Conservation (phyloP, 2,888 invertebrate species). For the Lomographa bimaculata region DNA sequence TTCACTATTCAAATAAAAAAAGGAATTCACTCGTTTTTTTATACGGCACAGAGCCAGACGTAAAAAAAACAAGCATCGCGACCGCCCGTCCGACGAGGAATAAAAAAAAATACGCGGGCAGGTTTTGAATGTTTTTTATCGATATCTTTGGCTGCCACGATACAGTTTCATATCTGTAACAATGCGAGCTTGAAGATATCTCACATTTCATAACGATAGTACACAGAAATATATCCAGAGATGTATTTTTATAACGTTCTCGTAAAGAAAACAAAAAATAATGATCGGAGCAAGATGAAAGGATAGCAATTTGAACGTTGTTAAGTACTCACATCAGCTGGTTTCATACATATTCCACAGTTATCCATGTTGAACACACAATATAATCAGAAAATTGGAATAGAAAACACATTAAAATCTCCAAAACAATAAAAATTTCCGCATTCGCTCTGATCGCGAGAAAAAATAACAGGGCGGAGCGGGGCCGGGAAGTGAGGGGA, state of each 20-base stretch:
- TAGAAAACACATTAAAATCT: constrained; percentile 57
- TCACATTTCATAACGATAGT: constrained; percentile 27
- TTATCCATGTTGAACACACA: constrained; percentile 66
- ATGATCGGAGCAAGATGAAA: constrained; percentile 54
- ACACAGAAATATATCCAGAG: constrained; percentile 38
- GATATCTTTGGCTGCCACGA: constrained; percentile 40
- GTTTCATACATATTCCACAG: constrained; percentile 76
- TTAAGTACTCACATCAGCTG: constrained; percentile 68
- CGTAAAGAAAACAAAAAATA: constrained; percentile 78
- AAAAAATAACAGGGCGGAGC: constrained; percentile 63
- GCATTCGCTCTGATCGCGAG: constrained; percentile 48
- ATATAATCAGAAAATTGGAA: constrained; percentile 40
- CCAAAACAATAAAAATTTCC: constrained; percentile 62
- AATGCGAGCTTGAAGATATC: constrained; percentile 28
- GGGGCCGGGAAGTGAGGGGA: constrained; percentile 40
- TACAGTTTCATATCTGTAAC: constrained; percentile 30
- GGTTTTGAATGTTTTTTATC: constrained; percentile 72
- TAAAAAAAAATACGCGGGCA: constrained; percentile 79
- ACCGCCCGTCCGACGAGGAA: constrained; percentile 48
- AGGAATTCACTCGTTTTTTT: constrained; percentile 64
- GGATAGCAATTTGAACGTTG: constrained; percentile 41
- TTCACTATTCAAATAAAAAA: constrained; percentile 60
- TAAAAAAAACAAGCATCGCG: constrained; percentile 73
- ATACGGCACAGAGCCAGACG: constrained; percentile 74
- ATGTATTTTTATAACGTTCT: constrained; percentile 71